These are phyloP conservation scores for Spilosoma lubricipeda DNA, from an alignment of 2,888 invertebrate species.

Conservation along the genomic window DNA sequence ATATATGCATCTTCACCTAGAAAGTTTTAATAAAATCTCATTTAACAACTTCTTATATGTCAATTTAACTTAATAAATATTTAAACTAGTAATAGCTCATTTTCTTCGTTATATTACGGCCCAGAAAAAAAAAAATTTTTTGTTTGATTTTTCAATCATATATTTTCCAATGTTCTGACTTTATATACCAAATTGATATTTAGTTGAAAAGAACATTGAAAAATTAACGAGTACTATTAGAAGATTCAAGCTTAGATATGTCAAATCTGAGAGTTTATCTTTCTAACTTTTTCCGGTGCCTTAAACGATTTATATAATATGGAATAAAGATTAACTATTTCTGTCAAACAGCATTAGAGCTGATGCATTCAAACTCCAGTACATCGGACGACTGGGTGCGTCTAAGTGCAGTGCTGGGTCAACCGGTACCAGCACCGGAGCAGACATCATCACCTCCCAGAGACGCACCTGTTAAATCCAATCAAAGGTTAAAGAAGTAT, in stretches of 20 bases:
- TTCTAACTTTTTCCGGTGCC: background rate
- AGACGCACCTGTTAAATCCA: conserved; percentile 67
- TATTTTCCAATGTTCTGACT: no score
- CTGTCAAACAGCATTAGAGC: conserved; percentile 67
- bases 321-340: background rate
- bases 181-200: no score
- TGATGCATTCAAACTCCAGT: conserved; percentile 78
- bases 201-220: background rate
- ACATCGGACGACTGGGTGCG: conserved; percentile 80
- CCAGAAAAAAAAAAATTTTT: no score
- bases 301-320: background rate
- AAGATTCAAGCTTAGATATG: background rate
- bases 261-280: no score
- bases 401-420: conserved; percentile 73
- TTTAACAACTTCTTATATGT: no score
- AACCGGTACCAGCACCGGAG: conserved; percentile 65
- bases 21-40: no score
- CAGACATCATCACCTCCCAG: conserved; percentile 60
- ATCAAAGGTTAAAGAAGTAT: conserved; percentile 77
- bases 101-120: no score
- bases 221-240: background rate
- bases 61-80: no score
- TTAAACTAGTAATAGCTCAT: no score
- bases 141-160: no score
- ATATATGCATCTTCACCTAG: no score